Percentiles rank a stretch among this genome's conserved stretches.
Evolutionary conservation across 2,113 vertebrate species (phyloP).

Genomic region (Cebidichthys violaceus): DNA sequence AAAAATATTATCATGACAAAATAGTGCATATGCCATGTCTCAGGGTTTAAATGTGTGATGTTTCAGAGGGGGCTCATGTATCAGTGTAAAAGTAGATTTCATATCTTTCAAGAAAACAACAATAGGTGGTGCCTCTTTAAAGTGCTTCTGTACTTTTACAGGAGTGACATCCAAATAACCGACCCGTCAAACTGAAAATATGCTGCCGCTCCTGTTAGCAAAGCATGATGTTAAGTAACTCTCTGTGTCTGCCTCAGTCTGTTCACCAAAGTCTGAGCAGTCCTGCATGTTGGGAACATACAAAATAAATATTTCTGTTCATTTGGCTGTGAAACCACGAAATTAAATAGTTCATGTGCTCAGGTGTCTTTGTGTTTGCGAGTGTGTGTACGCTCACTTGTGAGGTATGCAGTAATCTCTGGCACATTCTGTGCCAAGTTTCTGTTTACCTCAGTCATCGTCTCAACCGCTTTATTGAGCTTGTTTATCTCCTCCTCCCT

Average conservation of each 20-base stretch:
- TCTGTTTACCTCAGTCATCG: slow-evolving; percentile 81
- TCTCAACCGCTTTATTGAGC: slow-evolving; percentile 65
- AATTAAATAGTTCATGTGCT: slow-evolving; percentile 25
- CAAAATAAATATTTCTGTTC: not conserved
- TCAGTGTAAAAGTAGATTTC: not conserved
- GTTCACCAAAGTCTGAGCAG: not conserved
- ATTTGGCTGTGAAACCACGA: slow-evolving; percentile 2
- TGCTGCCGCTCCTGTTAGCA: slow-evolving; percentile 41
- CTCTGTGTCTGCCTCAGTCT: not conserved
- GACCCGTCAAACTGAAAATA: slow-evolving; percentile 48
- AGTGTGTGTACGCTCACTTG: slow-evolving; percentile 10
- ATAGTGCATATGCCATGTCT: not conserved
- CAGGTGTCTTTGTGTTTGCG: slow-evolving; percentile 52
- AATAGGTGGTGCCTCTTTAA: not conserved
- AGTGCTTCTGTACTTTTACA: not conserved
- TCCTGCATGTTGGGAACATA: not conserved
- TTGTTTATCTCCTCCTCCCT: slow-evolving; percentile 79
- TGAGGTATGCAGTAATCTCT: slow-evolving; percentile 78
- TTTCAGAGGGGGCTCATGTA: not conserved
- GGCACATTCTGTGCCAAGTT: slow-evolving; percentile 77
- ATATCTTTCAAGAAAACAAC: slow-evolving; percentile 1
- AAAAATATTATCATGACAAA: not conserved
- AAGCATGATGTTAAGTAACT: slow-evolving; percentile 20
- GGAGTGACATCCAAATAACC: slow-evolving; percentile 42
- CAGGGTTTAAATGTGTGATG: not conserved